phyloP scores from a whole-genome alignment of 2,797 vertebrate species.

The Crocodylus rhombifer region DNA sequence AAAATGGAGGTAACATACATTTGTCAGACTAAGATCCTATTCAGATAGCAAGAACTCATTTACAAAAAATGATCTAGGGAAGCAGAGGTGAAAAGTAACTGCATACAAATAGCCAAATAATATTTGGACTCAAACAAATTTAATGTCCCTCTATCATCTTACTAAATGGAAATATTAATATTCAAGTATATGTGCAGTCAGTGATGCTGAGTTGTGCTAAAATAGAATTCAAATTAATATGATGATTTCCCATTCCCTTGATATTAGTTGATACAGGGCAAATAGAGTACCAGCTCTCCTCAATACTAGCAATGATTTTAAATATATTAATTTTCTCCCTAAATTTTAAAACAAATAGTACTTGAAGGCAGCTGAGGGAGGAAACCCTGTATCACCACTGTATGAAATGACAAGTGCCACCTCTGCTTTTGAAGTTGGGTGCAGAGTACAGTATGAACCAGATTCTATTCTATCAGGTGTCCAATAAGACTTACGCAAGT shows the following conservation, averaged over 20 bases:
- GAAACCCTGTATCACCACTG: accelerated
- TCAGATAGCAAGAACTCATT: background rate
- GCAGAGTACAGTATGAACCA: too few relatives aligned
- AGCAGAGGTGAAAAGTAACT: background rate
- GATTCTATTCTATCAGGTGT: too few relatives aligned
- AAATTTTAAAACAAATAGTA: background rate
- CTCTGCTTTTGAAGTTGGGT: accelerated
- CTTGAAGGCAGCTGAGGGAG: background rate
- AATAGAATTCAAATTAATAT: background rate
- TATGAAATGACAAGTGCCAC: accelerated
- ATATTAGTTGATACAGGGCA: background rate
- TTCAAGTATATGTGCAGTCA: background rate
- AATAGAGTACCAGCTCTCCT: background rate
- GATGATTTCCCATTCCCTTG: background rate
- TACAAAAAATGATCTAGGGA: background rate
- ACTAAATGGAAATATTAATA: background rate
- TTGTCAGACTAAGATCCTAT: background rate
- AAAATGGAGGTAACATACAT: background rate
- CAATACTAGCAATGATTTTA: background rate
- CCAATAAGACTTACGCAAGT: too few relatives aligned
- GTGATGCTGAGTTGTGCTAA: background rate
- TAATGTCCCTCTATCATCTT: background rate
- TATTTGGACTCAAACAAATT: background rate
- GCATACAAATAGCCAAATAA: accelerated
- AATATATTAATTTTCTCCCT: background rate